Conservation (phyloP, 2,797 vertebrate genomes). For the Pyrocephalus nanus region DNA sequence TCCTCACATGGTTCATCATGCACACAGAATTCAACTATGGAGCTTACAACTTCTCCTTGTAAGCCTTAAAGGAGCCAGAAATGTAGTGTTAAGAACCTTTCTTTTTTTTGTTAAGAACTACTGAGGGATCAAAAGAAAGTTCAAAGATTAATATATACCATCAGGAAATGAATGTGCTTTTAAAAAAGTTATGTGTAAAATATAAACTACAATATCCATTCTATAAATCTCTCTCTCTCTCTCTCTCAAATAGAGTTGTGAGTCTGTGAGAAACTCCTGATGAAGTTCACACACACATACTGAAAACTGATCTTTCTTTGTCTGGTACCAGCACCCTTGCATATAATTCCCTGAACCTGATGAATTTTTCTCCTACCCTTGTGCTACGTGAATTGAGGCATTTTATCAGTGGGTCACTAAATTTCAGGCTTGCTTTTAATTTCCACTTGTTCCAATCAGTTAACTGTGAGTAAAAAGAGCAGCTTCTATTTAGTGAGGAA, state of each 20-base stretch:
- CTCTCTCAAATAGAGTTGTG: not conserved
- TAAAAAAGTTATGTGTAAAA: not conserved
- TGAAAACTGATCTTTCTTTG: not conserved
- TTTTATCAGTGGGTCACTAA: slow-evolving; percentile 27
- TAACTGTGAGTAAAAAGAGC: slow-evolving; percentile 39
- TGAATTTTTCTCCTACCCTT: not conserved
- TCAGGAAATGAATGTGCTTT: not conserved
- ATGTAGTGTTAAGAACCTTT: not conserved
- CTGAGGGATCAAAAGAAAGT: not conserved
- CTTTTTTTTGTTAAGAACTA: not conserved
- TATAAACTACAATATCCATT: not conserved
- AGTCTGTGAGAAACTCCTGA: not conserved
- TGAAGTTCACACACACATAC: not conserved
- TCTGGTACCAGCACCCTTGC: not conserved
- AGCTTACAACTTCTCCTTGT: not conserved
- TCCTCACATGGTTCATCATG: not conserved
- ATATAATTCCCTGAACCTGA: not conserved
- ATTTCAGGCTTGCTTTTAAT: slow-evolving; percentile 45
- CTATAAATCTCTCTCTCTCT: accelerated
- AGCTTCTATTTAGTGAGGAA: not conserved
- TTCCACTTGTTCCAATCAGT: slow-evolving; percentile 48
- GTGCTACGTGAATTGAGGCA: not conserved
- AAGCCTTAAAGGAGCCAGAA: not conserved
- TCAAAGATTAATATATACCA: not conserved
- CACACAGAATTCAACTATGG: not conserved